Base-by-base conservation (phyloP, 1,140 invertebrate genomes). In the Heterodera schachtii region DNA sequence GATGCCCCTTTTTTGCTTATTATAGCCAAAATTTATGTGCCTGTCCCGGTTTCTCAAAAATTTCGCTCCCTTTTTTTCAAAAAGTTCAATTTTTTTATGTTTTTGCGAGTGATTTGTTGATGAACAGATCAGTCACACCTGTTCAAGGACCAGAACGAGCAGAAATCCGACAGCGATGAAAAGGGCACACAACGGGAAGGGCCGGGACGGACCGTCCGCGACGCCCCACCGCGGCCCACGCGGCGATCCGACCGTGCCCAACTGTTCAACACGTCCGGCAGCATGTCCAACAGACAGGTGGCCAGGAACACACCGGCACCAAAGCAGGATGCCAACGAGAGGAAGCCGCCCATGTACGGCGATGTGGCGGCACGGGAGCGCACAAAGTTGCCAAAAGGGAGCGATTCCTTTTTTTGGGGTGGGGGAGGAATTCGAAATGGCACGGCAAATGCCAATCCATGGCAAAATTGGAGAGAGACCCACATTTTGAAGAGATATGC, bases 241-340 rank as follows among this genome's bases (percentile, higher is more conserved):
- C 49, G 70, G 21, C 82, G 73, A 21, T 87, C 81, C 1, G 86
- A 87, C 75, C 85, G 87, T 64, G 77, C 66, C 13, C 89, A 69
- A 46, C 74, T 49, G 41, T 89, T 86, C 13, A 84, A 70, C 21
- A 86, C 84, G 64, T 89, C 87, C n/a, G 88, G 88, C 4, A 89
- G 75, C 44, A 89, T 69, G 79, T 89, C 86, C 7, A 90, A 78
- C 11, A 89, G 77, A 60, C 88, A 90, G 41, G 84, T 85, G 3
- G 84, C 89, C 11, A 89, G 80, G 73, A 89, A 89, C 8, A 89
- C 89, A 19, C 88, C 88, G 19, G 78, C 84, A 5, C 85, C 85
- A 75, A 86, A 86, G 41, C 83, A 84, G 6, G 85, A 86, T 41
- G 87, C 71, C 31, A 87, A 52, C 16, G 86, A 87, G 64, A 86